Evolutionary conservation across 2,797 vertebrate species (phyloP).

Genomic region (Martes flavigula): DNA sequence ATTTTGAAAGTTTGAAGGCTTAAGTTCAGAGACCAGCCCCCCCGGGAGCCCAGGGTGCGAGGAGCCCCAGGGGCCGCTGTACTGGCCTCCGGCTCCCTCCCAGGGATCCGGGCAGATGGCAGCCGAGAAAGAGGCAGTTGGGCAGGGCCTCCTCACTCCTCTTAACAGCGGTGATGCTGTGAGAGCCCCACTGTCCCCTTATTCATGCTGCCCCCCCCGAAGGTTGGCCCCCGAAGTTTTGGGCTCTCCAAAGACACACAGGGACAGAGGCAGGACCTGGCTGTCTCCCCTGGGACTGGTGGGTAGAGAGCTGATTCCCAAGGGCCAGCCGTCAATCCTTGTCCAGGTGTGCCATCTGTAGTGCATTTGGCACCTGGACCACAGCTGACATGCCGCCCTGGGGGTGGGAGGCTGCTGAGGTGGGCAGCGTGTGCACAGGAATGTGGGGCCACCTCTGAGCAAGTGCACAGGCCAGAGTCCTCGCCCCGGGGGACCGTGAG

Average conservation of each 20-base stretch:
- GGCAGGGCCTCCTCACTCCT: not conserved
- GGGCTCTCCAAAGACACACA: not conserved
- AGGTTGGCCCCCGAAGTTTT: not conserved
- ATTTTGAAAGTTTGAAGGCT: slow-evolving; percentile 37
- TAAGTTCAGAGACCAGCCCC: not conserved
- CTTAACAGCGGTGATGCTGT: not conserved
- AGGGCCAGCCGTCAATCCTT: not conserved
- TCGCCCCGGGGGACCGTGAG: too few relatives aligned
- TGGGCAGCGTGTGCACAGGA: not conserved
- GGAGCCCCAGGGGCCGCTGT: not conserved
- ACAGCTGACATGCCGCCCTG: too few relatives aligned
- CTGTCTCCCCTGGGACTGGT: not conserved
- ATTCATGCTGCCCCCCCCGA: not conserved
- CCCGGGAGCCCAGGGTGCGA: not conserved
- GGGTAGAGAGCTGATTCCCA: not conserved
- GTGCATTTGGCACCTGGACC: not conserved
- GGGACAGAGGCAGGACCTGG: not conserved
- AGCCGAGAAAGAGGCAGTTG: too few relatives aligned
- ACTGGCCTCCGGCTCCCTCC: not conserved
- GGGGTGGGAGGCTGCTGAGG: not conserved
- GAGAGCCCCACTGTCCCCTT: not conserved
- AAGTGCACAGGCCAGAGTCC: not conserved
- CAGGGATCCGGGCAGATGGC: fast-evolving
- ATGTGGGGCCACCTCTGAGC: too few relatives aligned
- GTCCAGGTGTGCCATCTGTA: not conserved